A percentile compares a stretch with the other conserved stretches of the same genome.
These are phyloP conservation scores for Lysandra coridon DNA, from an alignment of 2,888 invertebrate genomes.

Conservation along the genomic window DNA sequence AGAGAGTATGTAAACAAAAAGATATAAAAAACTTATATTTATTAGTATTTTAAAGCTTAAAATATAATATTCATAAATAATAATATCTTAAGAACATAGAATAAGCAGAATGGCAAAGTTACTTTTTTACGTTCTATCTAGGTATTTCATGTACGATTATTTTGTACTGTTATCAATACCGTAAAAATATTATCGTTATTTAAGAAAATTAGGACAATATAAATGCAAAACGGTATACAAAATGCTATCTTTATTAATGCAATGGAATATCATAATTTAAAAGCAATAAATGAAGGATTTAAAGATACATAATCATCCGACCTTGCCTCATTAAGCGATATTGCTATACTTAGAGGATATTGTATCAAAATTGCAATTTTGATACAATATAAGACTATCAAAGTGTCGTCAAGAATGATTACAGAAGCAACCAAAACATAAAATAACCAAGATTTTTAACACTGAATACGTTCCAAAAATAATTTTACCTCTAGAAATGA, in stretches of 20 bases:
- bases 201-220: neutral
- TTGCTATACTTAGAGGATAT: neutral
- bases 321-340: neutral
- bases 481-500: neutral
- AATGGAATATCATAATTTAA: neutral
- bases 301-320: neutral
- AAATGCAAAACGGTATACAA: neutral
- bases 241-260: neutral
- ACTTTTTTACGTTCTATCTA: neutral
- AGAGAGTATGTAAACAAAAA: neutral
- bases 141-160: neutral
- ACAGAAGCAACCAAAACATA: neutral
- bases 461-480: neutral
- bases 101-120: neutral
- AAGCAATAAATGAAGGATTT: neutral
- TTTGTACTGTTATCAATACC: neutral
- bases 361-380: neutral
- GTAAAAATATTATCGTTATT: neutral
- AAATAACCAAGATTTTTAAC: neutral
- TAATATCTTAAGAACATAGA: neutral
- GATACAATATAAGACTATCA: neutral
- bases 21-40: neutral
- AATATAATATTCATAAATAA: neutral
- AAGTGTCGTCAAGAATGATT: neutral
- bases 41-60: neutral